These are phyloP conservation scores for Fukomys damarensis DNA, from an alignment of 2,113 vertebrate genomes.

Conservation along the genomic window DNA sequence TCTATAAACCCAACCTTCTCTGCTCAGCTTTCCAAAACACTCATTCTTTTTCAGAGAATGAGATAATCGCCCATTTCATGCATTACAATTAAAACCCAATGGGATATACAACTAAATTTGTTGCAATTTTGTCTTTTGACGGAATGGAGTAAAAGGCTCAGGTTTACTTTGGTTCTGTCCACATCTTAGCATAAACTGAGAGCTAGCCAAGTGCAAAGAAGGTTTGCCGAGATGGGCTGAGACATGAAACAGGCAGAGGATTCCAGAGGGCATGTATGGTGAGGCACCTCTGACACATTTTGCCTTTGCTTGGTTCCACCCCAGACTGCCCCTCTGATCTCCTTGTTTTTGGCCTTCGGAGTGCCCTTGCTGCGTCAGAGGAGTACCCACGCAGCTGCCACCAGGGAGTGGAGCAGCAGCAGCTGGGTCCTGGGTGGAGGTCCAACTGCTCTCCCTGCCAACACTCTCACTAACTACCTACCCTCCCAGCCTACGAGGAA, in stretches of 20 bases:
- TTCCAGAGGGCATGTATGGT: background rate
- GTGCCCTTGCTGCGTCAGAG: conserved; percentile 47
- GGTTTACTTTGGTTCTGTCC: background rate
- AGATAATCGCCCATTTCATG: too few relatives aligned
- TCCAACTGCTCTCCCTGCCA: background rate
- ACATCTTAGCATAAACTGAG: background rate
- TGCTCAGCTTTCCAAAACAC: background rate
- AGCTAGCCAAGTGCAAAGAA: background rate
- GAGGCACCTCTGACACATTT: background rate
- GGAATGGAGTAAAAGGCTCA: background rate
- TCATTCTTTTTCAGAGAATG: background rate
- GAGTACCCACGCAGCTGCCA: conserved; percentile 50
- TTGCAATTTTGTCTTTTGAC: background rate
- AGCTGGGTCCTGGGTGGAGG: conserved; percentile 33
- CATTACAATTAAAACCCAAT: background rate
- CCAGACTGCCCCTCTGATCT: background rate
- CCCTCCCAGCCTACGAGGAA: background rate
- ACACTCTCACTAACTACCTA: background rate
- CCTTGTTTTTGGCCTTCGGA: background rate
- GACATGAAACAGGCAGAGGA: background rate
- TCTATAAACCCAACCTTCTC: background rate
- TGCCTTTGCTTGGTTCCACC: background rate
- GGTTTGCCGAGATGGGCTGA: background rate
- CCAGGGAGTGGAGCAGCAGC: background rate
- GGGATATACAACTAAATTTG: background rate